Conservation (phyloP, 1,140 invertebrate species). For the Drosophila insularis region DNA sequence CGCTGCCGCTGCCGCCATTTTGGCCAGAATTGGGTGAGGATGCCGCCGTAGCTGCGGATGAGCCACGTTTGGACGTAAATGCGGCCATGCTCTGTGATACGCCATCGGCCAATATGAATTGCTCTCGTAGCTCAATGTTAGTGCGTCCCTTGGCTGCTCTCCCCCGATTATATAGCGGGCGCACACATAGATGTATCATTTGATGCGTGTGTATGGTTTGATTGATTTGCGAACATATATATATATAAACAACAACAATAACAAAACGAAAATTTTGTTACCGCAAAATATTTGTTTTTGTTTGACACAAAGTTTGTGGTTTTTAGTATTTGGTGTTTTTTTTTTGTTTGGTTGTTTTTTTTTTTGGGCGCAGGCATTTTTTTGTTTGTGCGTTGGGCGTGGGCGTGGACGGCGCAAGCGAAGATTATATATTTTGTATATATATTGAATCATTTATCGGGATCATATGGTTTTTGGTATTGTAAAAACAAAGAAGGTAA, state of each 20-base stretch:
- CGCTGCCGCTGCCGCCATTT: conserved; percentile 84
- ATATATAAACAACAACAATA: conserved; percentile 72
- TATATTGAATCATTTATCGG: conserved; percentile 58
- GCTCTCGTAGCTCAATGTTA: conserved; percentile 99
- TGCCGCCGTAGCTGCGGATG: conserved; percentile 88
- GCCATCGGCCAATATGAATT: conserved; percentile 98
- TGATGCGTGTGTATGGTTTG: conserved; percentile 21
- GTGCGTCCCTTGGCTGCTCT: conserved; percentile 98
- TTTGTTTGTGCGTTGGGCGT: conserved; percentile 61
- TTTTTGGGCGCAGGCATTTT: conserved; percentile 54
- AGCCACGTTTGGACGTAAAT: conserved; percentile 91
- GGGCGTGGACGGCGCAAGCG: conserved; percentile 58
- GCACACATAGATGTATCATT: conserved; percentile 31
- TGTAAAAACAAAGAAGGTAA: conserved; percentile 40
- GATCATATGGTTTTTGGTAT: conserved; percentile 60
- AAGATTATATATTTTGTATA: conserved; percentile 45
- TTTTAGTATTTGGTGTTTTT: conserved; percentile 36
- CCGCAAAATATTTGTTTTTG: conserved; percentile 59
- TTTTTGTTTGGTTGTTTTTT: conserved; percentile 44
- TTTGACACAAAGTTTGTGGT: conserved; percentile 33
- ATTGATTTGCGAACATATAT: conserved; percentile 68
- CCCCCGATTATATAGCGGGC: conserved; percentile 37
- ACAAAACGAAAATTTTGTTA: conserved; percentile 74
- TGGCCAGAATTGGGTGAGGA: conserved; percentile 83
- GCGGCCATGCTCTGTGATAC: conserved; percentile 98